Conservation (phyloP, 1,140 invertebrate species). For the Stegodyphus dumicola region DNA sequence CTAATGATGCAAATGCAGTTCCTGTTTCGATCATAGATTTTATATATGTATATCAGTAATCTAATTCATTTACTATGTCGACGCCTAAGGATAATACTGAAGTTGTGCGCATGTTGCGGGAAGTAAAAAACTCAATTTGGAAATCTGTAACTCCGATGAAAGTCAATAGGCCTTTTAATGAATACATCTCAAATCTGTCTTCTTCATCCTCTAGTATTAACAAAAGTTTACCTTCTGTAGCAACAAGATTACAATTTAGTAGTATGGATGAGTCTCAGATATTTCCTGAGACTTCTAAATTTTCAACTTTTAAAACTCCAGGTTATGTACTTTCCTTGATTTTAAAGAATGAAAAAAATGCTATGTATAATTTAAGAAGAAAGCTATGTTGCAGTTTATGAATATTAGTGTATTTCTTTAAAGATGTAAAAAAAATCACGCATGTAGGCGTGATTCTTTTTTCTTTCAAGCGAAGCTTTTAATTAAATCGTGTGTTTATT, state of each 20-base stretch:
- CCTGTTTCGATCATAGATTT: too few relatives aligned
- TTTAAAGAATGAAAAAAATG: too few relatives aligned
- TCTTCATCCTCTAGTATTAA: neutral
- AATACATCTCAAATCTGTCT: slow-evolving; percentile 20
- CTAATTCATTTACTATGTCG: neutral
- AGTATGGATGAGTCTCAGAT: slow-evolving; percentile 21
- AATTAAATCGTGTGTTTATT: too few relatives aligned
- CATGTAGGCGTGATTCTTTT: too few relatives aligned
- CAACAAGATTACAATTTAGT: slow-evolving; percentile 45
- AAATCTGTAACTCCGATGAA: slow-evolving; percentile 31
- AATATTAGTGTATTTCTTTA: too few relatives aligned
- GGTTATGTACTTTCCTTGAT: neutral
- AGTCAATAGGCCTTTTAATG: slow-evolving; percentile 7
- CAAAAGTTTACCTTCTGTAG: neutral
- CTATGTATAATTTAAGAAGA: too few relatives aligned
- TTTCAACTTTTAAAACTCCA: neutral
- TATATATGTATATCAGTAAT: too few relatives aligned
- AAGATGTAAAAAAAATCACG: too few relatives aligned
- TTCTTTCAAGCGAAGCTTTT: too few relatives aligned
- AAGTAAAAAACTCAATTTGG: slow-evolving; percentile 44
- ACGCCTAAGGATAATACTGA: slow-evolving; percentile 46
- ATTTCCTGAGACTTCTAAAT: neutral
- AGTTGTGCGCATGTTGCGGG: slow-evolving; percentile 45
- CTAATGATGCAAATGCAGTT: too few relatives aligned
- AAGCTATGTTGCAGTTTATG: too few relatives aligned